Base-by-base conservation (phyloP, 2,888 invertebrate genomes). In the Coelogynopora nodosa region DNA sequence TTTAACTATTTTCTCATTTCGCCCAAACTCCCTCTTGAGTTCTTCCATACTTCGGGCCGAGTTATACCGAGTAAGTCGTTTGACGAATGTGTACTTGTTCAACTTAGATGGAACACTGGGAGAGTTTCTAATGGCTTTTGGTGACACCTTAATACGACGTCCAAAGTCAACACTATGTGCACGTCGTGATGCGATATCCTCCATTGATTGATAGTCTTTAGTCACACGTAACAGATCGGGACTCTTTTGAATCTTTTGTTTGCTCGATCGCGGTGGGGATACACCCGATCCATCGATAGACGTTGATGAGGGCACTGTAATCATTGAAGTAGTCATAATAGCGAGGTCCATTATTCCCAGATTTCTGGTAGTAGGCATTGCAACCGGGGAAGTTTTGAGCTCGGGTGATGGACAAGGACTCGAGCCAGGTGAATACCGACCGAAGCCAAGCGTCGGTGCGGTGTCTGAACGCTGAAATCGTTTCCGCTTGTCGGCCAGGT, bases 401-500 rank as follows among this genome's bases (percentile, higher is more conserved):
- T 26, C 5, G 23, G 26, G n/a, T 83, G 23, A 13, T 13, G 83
- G n/a, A 13, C 1, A 83, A 26, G 28, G 29, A 18, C 83, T 83
- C 5, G 49, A 10, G 18, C 49, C 18, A 49, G 49, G 49, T 18
- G 49, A 49, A 18, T 49, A 18, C 49, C 49, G 5, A 10, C 49
- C 49, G 18, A 49, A 18, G 28, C 30, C 83, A 29, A 83, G 28
- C 5, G 31, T 26, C 2, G 84, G 84, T 1, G 31, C 84, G 1
- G 84, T 84, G 49, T 84, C 84, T 18, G 31, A 10, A 23, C 31
- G 30, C 31, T 29, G 31, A 26, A 84, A 31, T n/a, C 67, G 5
- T 27, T 84, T 84, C 67, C 84, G 84, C 49, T 84, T 84, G 5
- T 84, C 84, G 67, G 31, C 49, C 0, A 84, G 84, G 31, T 80